Evolutionary conservation across 2,797 vertebrate species (phyloP).

Genomic region (Apogon hyalosoma): DNA sequence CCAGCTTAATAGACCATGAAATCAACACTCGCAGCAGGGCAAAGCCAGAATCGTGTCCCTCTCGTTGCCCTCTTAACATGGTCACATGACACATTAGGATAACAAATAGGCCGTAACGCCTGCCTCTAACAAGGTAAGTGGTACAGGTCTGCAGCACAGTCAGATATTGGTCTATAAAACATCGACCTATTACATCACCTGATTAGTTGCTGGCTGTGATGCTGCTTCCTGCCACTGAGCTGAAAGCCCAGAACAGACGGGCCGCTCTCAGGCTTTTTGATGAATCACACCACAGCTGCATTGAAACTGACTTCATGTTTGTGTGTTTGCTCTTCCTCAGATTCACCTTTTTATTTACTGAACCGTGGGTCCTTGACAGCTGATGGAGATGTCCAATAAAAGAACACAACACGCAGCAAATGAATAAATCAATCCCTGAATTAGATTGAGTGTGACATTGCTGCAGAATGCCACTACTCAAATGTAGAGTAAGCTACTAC

Average conservation of each 20-base stretch:
- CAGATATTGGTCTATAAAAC: conserved; percentile 14
- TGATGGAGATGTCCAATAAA: conserved; percentile 62
- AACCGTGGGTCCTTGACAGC: conserved; percentile 38
- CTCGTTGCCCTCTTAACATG: conserved; percentile 40
- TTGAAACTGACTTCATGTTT: conserved; percentile 19
- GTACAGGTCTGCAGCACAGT: conserved; percentile 12
- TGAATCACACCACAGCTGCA: conserved; percentile 1
- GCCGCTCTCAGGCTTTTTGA: background rate
- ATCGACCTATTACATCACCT: background rate
- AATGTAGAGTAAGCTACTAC: background rate
- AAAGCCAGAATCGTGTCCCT: conserved; percentile 25
- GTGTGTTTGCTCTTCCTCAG: conserved; percentile 17
- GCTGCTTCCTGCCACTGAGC: conserved; percentile 11
- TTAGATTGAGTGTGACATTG: conserved; percentile 37
- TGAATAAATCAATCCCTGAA: conserved; percentile 55
- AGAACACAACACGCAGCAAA: conserved; percentile 56
- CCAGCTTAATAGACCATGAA: conserved; percentile 67
- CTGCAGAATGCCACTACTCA: conserved; percentile 39
- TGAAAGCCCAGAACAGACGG: conserved; percentile 6
- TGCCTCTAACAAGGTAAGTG: conserved; percentile 52
- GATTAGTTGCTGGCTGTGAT: conserved; percentile 16
- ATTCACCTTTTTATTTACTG: conserved; percentile 21
- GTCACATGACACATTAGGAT: conserved; percentile 60
- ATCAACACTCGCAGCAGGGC: conserved; percentile 58
- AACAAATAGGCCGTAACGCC: conserved; percentile 45